Percentiles rank a stretch among this genome's conserved stretches.
Conservation (phyloP, 2,888 invertebrate species). For the Siphonodentalium dalli region DNA sequence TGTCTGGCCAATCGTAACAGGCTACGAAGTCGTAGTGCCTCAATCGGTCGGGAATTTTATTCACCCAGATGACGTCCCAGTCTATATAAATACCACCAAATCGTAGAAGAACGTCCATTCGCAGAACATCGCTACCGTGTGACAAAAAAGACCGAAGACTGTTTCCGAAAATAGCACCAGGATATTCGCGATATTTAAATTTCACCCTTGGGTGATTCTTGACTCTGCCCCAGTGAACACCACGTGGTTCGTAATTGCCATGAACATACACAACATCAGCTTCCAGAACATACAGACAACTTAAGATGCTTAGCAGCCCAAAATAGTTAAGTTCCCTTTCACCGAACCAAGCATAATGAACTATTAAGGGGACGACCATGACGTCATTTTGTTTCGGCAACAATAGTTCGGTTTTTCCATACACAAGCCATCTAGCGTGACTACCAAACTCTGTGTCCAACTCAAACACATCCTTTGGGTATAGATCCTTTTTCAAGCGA, state of each 20-base stretch:
- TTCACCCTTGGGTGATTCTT: too few species aligned
- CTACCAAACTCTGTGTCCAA: conserved; percentile 17
- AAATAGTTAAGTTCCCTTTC: conserved; percentile 4
- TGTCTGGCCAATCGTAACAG: too few species aligned
- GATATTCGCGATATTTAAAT: too few species aligned
- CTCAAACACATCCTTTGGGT: conserved; percentile 16
- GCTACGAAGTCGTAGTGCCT: too few species aligned
- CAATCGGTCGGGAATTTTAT: too few species aligned
- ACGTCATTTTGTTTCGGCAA: conserved; percentile 2
- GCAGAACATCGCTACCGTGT: too few species aligned
- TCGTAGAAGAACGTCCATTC: too few species aligned
- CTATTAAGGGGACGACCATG: conserved; percentile 10
- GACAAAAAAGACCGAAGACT: too few species aligned
- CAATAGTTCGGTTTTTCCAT: conserved; percentile 12
- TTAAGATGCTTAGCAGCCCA: conserved; percentile 27
- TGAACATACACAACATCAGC: conserved; percentile 24
- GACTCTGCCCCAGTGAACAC: conserved; percentile 21
- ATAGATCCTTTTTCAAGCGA: conserved; percentile 15
- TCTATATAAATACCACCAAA: too few species aligned
- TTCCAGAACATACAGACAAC: conserved; percentile 18
- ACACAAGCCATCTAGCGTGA: conserved; percentile 22
- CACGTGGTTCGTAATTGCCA: conserved; percentile 6
- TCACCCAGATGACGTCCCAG: too few species aligned
- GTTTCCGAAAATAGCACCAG: too few species aligned
- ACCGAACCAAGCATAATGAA: conserved; percentile 10